Evolutionary conservation across 2,888 invertebrate species (phyloP).

Genomic region (Chrysopilus asiliformis): DNA sequence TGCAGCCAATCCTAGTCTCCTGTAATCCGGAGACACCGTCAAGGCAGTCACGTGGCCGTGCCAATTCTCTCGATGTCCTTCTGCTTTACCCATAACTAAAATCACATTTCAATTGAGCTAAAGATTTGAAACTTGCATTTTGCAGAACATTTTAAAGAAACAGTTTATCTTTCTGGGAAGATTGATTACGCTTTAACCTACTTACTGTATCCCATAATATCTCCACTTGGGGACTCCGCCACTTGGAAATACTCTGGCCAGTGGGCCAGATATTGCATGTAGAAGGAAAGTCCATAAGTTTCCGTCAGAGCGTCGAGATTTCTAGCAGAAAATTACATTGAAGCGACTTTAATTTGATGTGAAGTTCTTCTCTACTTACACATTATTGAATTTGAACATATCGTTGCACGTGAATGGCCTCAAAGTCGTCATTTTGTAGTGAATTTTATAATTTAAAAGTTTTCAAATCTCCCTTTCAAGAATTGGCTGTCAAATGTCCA

Average conservation of each 20-base stretch:
- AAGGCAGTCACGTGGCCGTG: constrained; percentile 99
- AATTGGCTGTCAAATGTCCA: no score
- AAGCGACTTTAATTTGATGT: neutral
- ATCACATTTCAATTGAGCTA: no score
- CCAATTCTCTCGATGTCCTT: constrained; percentile 92
- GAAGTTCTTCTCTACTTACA: constrained; percentile 50
- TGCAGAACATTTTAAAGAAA: constrained; percentile 1
- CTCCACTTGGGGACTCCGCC: constrained; percentile 88
- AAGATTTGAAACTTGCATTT: neutral
- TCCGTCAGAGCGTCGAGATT: constrained; percentile 96
- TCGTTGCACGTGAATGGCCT: constrained; percentile 89
- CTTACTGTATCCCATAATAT: constrained; percentile 98
- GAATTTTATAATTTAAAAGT: no score
- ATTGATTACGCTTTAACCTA: constrained; percentile 17
- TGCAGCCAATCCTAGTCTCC: constrained; percentile 83
- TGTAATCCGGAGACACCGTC: constrained; percentile 88
- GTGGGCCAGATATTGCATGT: constrained; percentile 92
- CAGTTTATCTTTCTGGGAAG: neutral
- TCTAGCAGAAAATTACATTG: constrained; percentile 40
- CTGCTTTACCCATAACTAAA: constrained; percentile 97
- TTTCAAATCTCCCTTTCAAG: no score
- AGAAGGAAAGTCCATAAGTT: constrained; percentile 90
- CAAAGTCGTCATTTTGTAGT: constrained; percentile 85
- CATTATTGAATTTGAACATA: constrained; percentile 88
- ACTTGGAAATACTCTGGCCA: constrained; percentile 99